Conservation (phyloP, 92 coral and sea anemone species). For the Actinostola sp. region DNA sequence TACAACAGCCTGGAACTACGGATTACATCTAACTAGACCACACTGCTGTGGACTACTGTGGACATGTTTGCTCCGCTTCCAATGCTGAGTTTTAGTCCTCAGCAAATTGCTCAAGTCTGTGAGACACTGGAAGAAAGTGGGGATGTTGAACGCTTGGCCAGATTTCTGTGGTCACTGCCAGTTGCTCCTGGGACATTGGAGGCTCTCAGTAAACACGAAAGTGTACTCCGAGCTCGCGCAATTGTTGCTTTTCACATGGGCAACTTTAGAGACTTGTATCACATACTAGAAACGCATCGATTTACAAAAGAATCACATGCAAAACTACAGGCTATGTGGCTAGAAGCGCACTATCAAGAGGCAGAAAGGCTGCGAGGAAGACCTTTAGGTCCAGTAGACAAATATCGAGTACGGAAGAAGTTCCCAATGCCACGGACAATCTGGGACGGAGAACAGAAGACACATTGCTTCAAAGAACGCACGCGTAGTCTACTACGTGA, state of each 20-base stretch:
- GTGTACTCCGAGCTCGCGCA: conserved; percentile 98
- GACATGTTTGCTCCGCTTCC: conserved; percentile 97
- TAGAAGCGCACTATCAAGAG: conserved; percentile 98
- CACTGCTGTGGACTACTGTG: conserved; percentile 20
- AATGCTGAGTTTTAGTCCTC: conserved; percentile 91
- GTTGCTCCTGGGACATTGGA: conserved; percentile 98
- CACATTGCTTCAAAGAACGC: conserved; percentile 98
- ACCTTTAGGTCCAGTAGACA: conserved; percentile 98
- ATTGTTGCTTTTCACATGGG: conserved; percentile 99
- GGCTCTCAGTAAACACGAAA: conserved; percentile 97
- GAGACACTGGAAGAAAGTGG: conserved; percentile 99
- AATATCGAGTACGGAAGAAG: conserved; percentile 98
- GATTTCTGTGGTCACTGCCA: conserved; percentile 99
- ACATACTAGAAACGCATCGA: conserved; percentile 94
- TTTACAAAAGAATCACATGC: conserved; percentile 97
- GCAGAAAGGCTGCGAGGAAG: conserved; percentile 99
- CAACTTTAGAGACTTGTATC: conserved; percentile 96
- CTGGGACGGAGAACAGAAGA: conserved; percentile 99
- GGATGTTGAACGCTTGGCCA: conserved; percentile 96
- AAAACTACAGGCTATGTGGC: conserved; percentile 98
- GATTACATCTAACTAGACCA: conserved; percentile 26
- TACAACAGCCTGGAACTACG: conserved; percentile 54
- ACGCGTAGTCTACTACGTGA: conserved; percentile 93
- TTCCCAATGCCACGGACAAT: conserved; percentile 98
- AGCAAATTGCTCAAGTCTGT: conserved; percentile 98